These are phyloP conservation scores for Pyrocoelia pectoralis DNA, from an alignment of 2,888 invertebrate genomes.

Conservation along the genomic window DNA sequence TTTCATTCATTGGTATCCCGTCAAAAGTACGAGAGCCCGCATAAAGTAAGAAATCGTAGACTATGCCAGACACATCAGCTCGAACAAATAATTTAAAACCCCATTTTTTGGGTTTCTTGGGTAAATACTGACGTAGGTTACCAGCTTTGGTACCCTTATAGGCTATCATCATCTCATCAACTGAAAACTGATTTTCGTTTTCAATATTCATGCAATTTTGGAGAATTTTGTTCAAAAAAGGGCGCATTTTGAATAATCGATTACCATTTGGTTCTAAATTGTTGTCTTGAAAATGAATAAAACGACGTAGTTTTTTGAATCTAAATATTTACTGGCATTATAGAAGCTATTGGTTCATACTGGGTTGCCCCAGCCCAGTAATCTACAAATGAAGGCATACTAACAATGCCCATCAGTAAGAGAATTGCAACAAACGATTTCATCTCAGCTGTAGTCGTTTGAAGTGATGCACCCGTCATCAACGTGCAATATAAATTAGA, in stretches of 20 bases:
- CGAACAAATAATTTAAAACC: constrained; percentile 31
- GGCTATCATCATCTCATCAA: constrained; percentile 6
- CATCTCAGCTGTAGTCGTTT: not conserved
- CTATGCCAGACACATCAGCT: constrained; percentile 30
- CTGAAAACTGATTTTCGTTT: not conserved
- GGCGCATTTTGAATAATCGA: constrained; percentile 47
- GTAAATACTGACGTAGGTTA: not conserved
- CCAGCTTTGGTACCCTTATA: constrained; percentile 4
- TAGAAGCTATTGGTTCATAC: not conserved
- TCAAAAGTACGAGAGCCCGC: constrained; percentile 30
- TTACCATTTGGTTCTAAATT: constrained; percentile 35
- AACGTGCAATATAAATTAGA: not conserved
- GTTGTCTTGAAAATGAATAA: constrained; percentile 11
- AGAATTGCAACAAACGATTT: not conserved
- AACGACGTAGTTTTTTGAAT: not conserved
- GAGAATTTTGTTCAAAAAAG: constrained; percentile 43
- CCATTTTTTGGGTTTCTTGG: not conserved
- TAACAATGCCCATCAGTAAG: not conserved
- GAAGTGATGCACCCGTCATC: not conserved
- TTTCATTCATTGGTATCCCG: not conserved
- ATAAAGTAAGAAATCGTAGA: constrained; percentile 32
- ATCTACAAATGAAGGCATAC: not conserved
- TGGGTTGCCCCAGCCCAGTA: not conserved
- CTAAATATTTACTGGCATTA: not conserved
- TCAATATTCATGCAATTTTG: constrained; percentile 2